Base-by-base conservation (phyloP, 2,888 invertebrate species). In the Yponomeuta sedellus region DNA sequence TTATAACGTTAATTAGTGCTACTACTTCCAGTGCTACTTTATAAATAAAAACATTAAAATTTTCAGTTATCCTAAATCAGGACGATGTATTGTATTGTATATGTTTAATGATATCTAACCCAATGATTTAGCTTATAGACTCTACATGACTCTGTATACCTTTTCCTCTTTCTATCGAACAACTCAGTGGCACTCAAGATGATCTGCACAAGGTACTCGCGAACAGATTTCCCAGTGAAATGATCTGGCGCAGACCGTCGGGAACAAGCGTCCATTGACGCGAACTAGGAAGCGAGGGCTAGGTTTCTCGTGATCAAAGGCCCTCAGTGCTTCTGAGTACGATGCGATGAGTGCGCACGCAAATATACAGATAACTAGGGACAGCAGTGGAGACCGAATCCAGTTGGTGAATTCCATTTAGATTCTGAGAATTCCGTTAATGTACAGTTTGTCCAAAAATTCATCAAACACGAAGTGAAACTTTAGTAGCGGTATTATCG, bases 221-320 rank as follows among this genome's bases (percentile, higher is more conserved):
- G n/a, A 16, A 59, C 22, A 59, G 59, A 59, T 59, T 20, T 59
- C 59, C 59, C 25, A 59, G 59, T 59, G 59, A 59, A 59, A 59
- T 59, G 12, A 59, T 59, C 20, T 22, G 20, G 25, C 59, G n/a
- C 25, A 20, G 19, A 22, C 12, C 20, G 10, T 10, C 22, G 6
- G 20, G 20, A 20, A 59, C 59, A 59, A 25, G 59, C 68, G 71
- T 63, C 71, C 81, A 75, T 85, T 85, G 76, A 83, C 78, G 68
- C 64, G 70, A 5, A 82, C 76, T 72, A 85, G 85, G 84, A 86
- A 85, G 83, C 71, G n/a, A 11, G 75, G 80, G 79, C 64, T 70
- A 64, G 40, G 66, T 69, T 73, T 78, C 76, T 70, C 67, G 67
- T 70, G 78, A 85, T 86, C 81, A 86, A 86, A 85, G 85, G 69